Evolutionary conservation across 2,797 vertebrate genomes (phyloP).

Genomic region (Hylomyscus alleni): DNA sequence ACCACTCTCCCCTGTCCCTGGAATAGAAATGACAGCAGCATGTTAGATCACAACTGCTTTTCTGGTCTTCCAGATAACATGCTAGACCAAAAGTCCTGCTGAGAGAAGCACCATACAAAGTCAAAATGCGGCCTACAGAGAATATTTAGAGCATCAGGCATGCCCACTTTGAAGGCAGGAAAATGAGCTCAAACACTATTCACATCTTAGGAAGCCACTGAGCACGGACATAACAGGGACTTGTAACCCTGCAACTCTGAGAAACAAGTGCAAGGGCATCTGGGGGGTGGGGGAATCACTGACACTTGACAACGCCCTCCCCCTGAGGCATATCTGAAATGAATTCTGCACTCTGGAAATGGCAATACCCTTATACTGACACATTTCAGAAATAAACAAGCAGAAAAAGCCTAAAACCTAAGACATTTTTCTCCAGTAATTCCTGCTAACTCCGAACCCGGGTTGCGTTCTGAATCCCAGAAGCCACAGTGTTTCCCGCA

Average conservation of each 20-base stretch:
- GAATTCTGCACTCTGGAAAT: conserved; percentile 51
- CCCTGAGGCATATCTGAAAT: conserved; percentile 4
- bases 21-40: conserved; percentile 82
- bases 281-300: not conserved
- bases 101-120: not conserved
- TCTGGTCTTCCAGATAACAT: not conserved
- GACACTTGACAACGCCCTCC: conserved; percentile 36
- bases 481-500: not conserved
- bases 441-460: not conserved
- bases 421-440: not conserved
- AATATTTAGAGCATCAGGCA: not conserved
- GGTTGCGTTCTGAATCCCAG: not conserved
- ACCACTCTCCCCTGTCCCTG: conserved; percentile 97
- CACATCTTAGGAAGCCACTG: not conserved
- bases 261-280: conserved; percentile 61
- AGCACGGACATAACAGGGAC: conserved; percentile 1
- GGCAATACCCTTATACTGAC: conserved; percentile 12
- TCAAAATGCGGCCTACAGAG: not conserved
- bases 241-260: conserved; percentile 11
- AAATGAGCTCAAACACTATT: not conserved
- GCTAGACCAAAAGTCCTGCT: not conserved
- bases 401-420: not conserved
- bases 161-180: conserved; percentile 26
- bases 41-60: conserved; percentile 70
- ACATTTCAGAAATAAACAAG: not conserved